These are phyloP conservation scores for Cantharis lateralis DNA, from an alignment of 2,888 invertebrate genomes.

Conservation along the genomic window DNA sequence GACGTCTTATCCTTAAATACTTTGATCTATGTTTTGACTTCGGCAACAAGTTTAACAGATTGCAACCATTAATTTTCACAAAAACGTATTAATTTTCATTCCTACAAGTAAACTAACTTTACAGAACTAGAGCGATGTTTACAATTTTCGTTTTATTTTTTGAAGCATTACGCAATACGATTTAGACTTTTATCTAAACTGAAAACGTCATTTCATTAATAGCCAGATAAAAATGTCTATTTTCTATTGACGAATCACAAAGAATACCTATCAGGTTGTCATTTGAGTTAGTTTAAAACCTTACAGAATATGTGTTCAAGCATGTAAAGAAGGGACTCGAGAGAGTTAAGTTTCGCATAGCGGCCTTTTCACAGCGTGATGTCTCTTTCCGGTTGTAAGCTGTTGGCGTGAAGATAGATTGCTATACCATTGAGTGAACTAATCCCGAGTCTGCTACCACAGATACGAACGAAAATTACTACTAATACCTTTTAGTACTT, in stretches of 20 bases:
- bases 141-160: neutral
- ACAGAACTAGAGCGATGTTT: neutral
- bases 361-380: slow-evolving; percentile 43
- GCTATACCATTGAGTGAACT: slow-evolving; percentile 51
- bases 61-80: slow-evolving; percentile 30
- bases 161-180: neutral
- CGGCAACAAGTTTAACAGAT: slow-evolving; percentile 34
- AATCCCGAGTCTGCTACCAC: slow-evolving; percentile 48
- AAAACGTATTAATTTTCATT: slow-evolving; percentile 24
- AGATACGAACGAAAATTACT: slow-evolving; percentile 51
- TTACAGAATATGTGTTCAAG: slow-evolving; percentile 38
- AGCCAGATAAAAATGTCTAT: slow-evolving; percentile 12
- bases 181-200: neutral
- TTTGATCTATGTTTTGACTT: slow-evolving; percentile 35
- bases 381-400: slow-evolving; percentile 51
- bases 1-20: slow-evolving; percentile 33
- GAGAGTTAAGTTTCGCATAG: slow-evolving; percentile 36
- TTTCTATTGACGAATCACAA: slow-evolving; percentile 21
- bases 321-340: slow-evolving; percentile 36
- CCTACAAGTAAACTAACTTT: neutral
- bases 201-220: neutral
- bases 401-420: slow-evolving; percentile 53
- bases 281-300: slow-evolving; percentile 29
- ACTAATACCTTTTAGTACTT: slow-evolving; percentile 44
- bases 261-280: slow-evolving; percentile 28